Conservation (phyloP, 2,888 invertebrate genomes). For the Xestia c-nigrum region DNA sequence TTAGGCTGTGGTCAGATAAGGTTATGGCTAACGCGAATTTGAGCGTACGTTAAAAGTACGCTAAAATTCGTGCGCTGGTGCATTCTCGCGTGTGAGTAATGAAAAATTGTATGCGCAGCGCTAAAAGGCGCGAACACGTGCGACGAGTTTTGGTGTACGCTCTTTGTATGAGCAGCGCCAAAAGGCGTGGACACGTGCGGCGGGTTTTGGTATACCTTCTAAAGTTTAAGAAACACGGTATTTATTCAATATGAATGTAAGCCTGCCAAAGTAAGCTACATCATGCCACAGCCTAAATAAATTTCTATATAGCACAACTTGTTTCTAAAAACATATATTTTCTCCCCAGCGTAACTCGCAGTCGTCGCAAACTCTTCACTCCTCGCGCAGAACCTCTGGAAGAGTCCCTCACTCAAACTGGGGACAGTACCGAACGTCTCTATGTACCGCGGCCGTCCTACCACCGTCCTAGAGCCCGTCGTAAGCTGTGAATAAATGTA, state of each 20-base stretch:
- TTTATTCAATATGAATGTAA: background rate
- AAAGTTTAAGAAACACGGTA: background rate
- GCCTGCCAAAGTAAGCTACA: background rate
- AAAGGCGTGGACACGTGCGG: background rate
- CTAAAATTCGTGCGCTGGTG: background rate
- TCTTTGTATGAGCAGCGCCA: background rate
- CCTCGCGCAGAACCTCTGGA: slow-evolving; percentile 86
- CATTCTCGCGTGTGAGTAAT: background rate
- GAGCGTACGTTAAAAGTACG: background rate
- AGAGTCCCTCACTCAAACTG: slow-evolving; percentile 74
- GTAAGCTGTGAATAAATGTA: slow-evolving; percentile 76
- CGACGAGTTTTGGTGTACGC: background rate
- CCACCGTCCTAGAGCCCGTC: slow-evolving; percentile 80
- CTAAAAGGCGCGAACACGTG: background rate
- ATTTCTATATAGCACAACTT: background rate
- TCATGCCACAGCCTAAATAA: slow-evolving; percentile 13
- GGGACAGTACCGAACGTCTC: slow-evolving; percentile 79
- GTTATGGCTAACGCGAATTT: background rate
- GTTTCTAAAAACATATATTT: background rate
- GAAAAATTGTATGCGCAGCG: background rate
- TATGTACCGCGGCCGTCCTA: slow-evolving; percentile 85
- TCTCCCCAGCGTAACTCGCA: slow-evolving; percentile 78
- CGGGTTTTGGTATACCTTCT: background rate
- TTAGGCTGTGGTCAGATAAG: slow-evolving; percentile 12
- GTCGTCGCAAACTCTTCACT: slow-evolving; percentile 87